Percentiles rank a stretch among this genome's conserved stretches.
phyloP scores from a whole-genome alignment of 2,888 invertebrate species.

The Hydropsyche betteni region DNA sequence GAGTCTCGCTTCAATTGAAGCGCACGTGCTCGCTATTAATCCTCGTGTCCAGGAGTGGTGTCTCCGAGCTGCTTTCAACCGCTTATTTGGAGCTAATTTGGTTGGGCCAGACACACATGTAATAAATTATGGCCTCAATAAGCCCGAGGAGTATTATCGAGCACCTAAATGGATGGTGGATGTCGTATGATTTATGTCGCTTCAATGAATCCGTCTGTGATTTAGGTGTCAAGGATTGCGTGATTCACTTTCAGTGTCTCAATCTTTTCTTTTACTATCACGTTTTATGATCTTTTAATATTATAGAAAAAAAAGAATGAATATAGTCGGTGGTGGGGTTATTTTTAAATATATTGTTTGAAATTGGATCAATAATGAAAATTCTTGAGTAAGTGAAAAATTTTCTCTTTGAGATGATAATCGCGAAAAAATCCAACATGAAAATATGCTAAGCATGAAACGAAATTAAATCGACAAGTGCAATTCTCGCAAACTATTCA shows the following conservation, averaged over 20 bases:
- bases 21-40: conserved; percentile 48
- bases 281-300: neutral
- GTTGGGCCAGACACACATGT: conserved; percentile 1
- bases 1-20: conserved; percentile 22
- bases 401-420: too few relatives aligned
- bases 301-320: too few relatives aligned
- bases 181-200: conserved; percentile 22
- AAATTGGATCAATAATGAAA: too few relatives aligned
- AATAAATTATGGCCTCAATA: conserved; percentile 17
- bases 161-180: neutral
- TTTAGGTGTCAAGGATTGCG: conserved; percentile 18
- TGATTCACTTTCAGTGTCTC: neutral
- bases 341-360: too few relatives aligned
- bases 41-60: conserved; percentile 20
- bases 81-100: conserved; percentile 19
- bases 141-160: conserved; percentile 2
- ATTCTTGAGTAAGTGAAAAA: too few relatives aligned
- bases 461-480: too few relatives aligned
- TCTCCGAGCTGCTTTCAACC: conserved; percentile 13
- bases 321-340: too few relatives aligned
- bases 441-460: too few relatives aligned
- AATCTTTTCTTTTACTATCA: neutral
- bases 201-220: neutral
- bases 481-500: too few relatives aligned
- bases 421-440: too few relatives aligned